Evolutionary conservation across 2,888 invertebrate species (phyloP).

Genomic region (Xanthorhoe spadicearia): DNA sequence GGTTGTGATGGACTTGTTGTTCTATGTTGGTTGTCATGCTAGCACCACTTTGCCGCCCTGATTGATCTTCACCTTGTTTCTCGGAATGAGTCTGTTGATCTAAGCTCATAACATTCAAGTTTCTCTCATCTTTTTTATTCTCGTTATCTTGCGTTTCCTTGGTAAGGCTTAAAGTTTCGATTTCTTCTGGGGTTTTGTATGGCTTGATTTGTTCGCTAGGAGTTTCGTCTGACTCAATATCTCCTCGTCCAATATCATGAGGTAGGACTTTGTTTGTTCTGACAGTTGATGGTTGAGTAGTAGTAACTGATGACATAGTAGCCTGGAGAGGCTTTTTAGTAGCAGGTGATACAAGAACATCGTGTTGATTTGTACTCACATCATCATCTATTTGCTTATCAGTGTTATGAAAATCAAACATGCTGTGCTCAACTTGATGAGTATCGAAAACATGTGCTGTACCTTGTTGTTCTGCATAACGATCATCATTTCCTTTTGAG

Average conservation of each 20-base stretch:
- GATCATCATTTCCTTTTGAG: conserved; percentile 15
- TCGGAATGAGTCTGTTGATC: conserved; percentile 32
- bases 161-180: conserved; percentile 33
- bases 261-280: conserved; percentile 26
- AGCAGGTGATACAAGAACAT: not conserved
- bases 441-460: conserved; percentile 11
- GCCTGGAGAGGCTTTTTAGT: conserved; percentile 7
- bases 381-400: not conserved
- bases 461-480: conserved; percentile 9
- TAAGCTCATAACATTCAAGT: conserved; percentile 37
- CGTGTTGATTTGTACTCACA: conserved; percentile 2
- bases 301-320: conserved; percentile 13
- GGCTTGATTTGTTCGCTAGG: conserved; percentile 25
- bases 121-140: conserved; percentile 15
- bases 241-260: conserved; percentile 52
- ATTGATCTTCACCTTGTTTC: conserved; percentile 20
- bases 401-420: conserved; percentile 3
- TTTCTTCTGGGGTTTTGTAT: conserved; percentile 38
- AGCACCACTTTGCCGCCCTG: conserved; percentile 8
- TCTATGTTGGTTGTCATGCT: conserved; percentile 16
- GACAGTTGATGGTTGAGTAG: conserved; percentile 16
- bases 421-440: conserved; percentile 9
- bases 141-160: conserved; percentile 27
- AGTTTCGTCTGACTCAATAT: conserved; percentile 51
- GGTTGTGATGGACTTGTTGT: conserved; percentile 25